A percentile compares a stretch with the other conserved stretches of the same genome.
phyloP scores from a whole-genome alignment of 2,797 vertebrate species.

The Gymnodraco acuticeps region DNA sequence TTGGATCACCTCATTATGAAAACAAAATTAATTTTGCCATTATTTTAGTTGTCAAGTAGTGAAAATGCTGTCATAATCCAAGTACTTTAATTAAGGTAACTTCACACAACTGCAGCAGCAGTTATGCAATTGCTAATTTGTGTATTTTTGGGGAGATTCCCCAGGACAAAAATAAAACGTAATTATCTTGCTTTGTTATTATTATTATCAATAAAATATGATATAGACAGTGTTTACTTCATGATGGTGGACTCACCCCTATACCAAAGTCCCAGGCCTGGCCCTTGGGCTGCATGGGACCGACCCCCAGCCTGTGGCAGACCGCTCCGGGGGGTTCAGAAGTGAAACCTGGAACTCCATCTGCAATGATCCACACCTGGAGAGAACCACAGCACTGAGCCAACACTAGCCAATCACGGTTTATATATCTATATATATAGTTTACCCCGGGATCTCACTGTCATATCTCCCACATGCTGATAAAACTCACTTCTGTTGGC shows the following conservation, averaged over 20 bases:
- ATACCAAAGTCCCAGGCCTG: constrained; percentile 96
- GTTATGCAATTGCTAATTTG: too few species aligned
- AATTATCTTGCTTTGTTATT: too few species aligned
- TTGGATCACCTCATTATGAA: too few species aligned
- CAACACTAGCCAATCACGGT: neutral
- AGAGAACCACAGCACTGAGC: constrained; percentile 16
- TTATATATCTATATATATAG: neutral
- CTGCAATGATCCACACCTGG: constrained; percentile 96
- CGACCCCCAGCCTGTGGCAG: constrained; percentile 91
- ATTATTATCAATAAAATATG: neutral
- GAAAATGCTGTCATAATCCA: too few species aligned
- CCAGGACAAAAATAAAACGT: too few species aligned
- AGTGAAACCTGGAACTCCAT: constrained; percentile 92
- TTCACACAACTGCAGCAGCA: too few species aligned
- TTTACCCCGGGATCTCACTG: neutral
- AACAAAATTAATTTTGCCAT: too few species aligned
- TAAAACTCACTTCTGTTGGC: neutral
- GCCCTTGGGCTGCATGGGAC: constrained; percentile 91
- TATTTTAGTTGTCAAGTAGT: too few species aligned
- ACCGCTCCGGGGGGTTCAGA: constrained; percentile 90
- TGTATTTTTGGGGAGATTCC: too few species aligned
- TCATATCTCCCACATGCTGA: neutral
- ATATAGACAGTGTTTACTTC: neutral
- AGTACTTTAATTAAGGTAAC: too few species aligned
- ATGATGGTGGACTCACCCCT: constrained; percentile 85